phyloP scores from a whole-genome alignment of 2,797 vertebrate species.

The Squalus acanthias region DNA sequence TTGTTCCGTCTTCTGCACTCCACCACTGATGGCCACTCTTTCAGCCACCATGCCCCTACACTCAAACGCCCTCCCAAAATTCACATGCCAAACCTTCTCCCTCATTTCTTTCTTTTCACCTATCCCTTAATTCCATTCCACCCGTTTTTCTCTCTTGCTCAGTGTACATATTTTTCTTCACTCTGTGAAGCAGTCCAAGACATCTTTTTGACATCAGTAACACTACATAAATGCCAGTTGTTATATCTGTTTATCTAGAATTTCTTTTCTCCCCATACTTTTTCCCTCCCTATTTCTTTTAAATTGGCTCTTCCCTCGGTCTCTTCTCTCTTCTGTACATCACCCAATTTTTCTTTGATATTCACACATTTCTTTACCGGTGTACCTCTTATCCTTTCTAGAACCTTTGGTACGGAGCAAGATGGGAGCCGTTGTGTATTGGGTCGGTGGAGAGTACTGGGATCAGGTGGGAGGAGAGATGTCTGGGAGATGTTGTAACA shows the following conservation, averaged over 20 bases:
- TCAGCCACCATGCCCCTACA: too few relatives aligned
- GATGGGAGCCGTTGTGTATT: not conserved
- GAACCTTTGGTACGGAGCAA: not conserved
- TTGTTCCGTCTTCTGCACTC: too few relatives aligned
- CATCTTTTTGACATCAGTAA: not conserved
- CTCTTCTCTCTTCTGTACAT: not conserved
- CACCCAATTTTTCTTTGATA: not conserved
- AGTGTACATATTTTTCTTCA: too few relatives aligned
- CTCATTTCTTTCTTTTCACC: too few relatives aligned
- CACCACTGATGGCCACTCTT: too few relatives aligned
- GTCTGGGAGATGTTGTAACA: not conserved
- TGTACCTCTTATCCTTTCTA: not conserved
- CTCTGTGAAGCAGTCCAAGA: not conserved
- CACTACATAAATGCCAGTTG: not conserved
- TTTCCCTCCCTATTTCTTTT: not conserved
- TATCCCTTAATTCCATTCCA: too few relatives aligned
- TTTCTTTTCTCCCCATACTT: not conserved
- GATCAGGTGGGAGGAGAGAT: not conserved
- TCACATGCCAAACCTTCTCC: too few relatives aligned
- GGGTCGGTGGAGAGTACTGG: not conserved
- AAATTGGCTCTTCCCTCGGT: not conserved
- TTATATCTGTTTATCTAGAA: not conserved
- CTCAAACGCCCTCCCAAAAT: too few relatives aligned
- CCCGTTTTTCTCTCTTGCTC: too few relatives aligned
- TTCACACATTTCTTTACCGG: not conserved